Evolutionary conservation across 2,888 invertebrate species (phyloP).

Genomic region (Cryptus viduatorius): DNA sequence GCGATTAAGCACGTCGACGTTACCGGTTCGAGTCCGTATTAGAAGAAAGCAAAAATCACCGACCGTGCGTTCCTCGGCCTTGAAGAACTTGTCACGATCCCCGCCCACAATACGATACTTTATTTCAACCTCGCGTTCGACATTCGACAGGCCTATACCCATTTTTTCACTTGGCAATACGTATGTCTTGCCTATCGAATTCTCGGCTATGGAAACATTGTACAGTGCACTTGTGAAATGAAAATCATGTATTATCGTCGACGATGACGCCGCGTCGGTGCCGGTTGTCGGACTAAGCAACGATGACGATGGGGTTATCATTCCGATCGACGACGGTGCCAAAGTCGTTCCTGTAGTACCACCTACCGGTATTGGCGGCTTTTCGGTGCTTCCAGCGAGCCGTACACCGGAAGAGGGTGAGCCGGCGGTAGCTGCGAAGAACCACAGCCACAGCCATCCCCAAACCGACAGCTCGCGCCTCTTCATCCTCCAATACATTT

Average conservation of each 20-base stretch:
- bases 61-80: constrained; percentile 94
- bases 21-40: constrained; percentile 94
- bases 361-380: constrained; percentile 37
- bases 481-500: constrained; percentile 81
- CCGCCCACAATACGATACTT: constrained; percentile 95
- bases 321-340: constrained; percentile 65
- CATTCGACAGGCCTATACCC: constrained; percentile 89
- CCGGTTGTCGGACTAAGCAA: constrained; percentile 60
- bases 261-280: constrained; percentile 55
- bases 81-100: constrained; percentile 96
- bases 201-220: constrained; percentile 96
- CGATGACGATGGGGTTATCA: constrained; percentile 62
- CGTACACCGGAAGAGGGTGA: constrained; percentile 73
- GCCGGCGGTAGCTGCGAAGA: constrained; percentile 79
- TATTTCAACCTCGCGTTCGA: constrained; percentile 86
- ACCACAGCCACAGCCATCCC: constrained; percentile 83
- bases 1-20: constrained; percentile 95
- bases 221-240: constrained; percentile 91
- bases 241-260: constrained; percentile 84
- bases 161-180: constrained; percentile 92
- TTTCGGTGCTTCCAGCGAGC: constrained; percentile 56
- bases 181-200: constrained; percentile 96
- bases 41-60: constrained; percentile 98
- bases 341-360: constrained; percentile 45
- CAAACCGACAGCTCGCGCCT: constrained; percentile 81